These are phyloP conservation scores for Nyctibius grandis DNA, from an alignment of 2,797 vertebrate species.

Conservation along the genomic window DNA sequence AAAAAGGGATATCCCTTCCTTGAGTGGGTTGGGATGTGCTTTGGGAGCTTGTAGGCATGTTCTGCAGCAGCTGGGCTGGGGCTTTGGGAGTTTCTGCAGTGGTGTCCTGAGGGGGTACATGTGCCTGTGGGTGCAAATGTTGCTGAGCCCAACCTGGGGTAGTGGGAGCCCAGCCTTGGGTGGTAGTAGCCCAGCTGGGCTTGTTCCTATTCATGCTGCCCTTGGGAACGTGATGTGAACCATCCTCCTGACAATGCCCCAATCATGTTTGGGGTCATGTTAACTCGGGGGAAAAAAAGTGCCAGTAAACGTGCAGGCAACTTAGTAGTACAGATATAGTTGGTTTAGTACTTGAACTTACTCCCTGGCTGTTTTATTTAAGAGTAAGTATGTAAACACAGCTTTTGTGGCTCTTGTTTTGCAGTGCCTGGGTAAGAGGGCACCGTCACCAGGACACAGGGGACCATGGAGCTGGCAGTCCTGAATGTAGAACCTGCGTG, in stretches of 20 bases:
- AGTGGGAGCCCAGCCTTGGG: neutral
- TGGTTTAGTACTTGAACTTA: neutral
- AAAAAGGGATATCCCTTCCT: neutral
- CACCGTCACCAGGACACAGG: no score
- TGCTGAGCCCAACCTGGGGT: neutral
- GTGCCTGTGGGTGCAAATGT: neutral
- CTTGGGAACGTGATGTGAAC: neutral
- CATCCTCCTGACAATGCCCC: neutral
- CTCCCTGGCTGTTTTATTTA: neutral
- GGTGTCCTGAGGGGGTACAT: fast-evolving
- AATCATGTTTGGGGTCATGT: neutral
- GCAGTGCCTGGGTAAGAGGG: neutral
- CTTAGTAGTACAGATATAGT: neutral
- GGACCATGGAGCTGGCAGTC: neutral
- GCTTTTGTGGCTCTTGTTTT: neutral
- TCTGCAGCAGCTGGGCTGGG: neutral
- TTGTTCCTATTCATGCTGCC: neutral
- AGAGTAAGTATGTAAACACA: fast-evolving
- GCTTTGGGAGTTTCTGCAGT: fast-evolving
- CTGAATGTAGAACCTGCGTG: neutral
- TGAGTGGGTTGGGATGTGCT: neutral
- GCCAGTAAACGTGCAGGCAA: neutral
- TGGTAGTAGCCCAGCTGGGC: neutral
- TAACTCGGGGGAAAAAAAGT: neutral
- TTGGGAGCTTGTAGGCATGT: neutral